Conservation (phyloP, 1,140 invertebrate species). For the Eupeodes corollae region DNA sequence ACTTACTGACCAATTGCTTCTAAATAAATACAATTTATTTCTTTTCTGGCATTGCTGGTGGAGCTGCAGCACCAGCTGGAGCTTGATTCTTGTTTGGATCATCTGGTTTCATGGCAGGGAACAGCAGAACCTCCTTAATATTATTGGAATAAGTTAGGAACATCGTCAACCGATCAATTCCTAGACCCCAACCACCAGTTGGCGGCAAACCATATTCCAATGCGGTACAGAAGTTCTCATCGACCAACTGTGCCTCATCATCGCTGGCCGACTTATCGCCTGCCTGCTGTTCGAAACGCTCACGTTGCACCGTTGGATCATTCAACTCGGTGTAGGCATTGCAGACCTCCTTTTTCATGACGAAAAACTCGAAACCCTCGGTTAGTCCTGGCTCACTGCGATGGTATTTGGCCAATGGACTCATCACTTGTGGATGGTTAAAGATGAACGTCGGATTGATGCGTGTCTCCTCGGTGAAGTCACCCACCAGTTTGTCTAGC, state of each 20-base stretch:
- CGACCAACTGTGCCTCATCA: conserved; percentile 93
- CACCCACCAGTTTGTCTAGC: conserved; percentile 93
- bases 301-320: conserved; percentile 88
- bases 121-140: conserved; percentile 87
- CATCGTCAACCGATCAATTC: conserved; percentile 94
- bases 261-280: conserved; percentile 96
- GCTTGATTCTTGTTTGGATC: conserved; percentile 32
- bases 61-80: conserved; percentile 2
- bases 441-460: conserved; percentile 95
- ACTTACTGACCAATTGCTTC: background rate
- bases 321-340: conserved; percentile 99
- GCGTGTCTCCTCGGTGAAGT: conserved; percentile 91
- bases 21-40: background rate
- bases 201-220: conserved; percentile 98
- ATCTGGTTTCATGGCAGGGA: conserved; percentile 79
- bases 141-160: conserved; percentile 97
- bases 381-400: conserved; percentile 77
- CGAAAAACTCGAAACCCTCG: conserved; percentile 93
- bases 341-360: conserved; percentile 93
- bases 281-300: conserved; percentile 90
- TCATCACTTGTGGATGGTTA: conserved; percentile 99
- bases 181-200: conserved; percentile 96
- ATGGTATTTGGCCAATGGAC: conserved; percentile 96
- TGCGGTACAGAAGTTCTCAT: conserved; percentile 95
- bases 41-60: background rate